Evolutionary conservation across 2,797 vertebrate genomes (phyloP).

Genomic region (Otus scops): DNA sequence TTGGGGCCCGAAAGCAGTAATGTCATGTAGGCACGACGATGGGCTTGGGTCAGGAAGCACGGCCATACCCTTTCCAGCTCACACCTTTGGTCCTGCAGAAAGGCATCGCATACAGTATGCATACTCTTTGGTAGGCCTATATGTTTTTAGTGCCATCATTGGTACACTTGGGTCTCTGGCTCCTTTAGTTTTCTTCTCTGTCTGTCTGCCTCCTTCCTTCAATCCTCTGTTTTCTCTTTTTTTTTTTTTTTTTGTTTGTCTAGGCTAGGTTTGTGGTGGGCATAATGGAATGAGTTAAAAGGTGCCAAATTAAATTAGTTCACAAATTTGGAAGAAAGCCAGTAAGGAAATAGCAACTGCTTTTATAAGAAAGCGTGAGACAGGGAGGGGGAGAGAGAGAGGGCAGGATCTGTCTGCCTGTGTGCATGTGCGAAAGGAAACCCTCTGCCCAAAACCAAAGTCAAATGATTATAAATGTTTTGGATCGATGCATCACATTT

Average conservation of each 20-base stretch:
- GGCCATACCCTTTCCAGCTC: neutral
- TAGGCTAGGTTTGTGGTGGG: neutral
- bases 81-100: neutral
- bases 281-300: constrained; percentile 6
- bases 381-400: neutral
- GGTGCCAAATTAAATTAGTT: constrained; percentile 39
- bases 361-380: neutral
- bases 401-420: neutral
- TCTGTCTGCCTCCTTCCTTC: neutral
- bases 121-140: neutral
- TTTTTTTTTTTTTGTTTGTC: accelerated
- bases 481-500: neutral
- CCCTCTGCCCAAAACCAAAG: neutral
- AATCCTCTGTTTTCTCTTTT: neutral
- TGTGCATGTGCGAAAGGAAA: neutral
- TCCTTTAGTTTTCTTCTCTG: neutral
- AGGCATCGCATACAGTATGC: accelerated
- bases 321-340: constrained; percentile 10
- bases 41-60: neutral
- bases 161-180: neutral
- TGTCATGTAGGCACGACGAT: accelerated
- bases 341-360: constrained; percentile 18
- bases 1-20: accelerated
- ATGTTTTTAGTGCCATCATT: neutral
- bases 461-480: neutral